Conservation (phyloP, 2,797 vertebrate genomes). For the Tragelaphus eurycerus region DNA sequence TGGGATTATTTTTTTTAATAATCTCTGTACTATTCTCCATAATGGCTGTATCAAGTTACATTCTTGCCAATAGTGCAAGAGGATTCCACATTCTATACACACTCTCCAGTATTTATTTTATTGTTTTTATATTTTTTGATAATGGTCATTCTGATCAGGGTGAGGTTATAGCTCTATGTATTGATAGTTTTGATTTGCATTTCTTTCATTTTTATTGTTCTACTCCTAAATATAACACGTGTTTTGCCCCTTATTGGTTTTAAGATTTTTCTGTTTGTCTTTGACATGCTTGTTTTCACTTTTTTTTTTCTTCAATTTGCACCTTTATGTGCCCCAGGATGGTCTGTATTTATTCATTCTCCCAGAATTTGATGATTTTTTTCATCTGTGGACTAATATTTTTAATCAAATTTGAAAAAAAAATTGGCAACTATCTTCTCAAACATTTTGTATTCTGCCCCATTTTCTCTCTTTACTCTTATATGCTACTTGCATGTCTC, state of each 20-base stretch:
- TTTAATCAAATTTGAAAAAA: not conserved
- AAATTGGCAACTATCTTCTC: not conserved
- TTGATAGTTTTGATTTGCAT: not conserved
- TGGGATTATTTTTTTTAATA: not conserved
- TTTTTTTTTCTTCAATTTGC: not conserved
- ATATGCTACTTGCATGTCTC: not conserved
- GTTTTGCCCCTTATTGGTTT: not conserved
- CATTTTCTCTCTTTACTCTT: not conserved
- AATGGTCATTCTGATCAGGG: not conserved
- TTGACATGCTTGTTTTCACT: not conserved
- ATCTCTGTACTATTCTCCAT: not conserved
- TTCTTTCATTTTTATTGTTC: not conserved
- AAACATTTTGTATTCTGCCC: not conserved
- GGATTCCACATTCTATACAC: not conserved
- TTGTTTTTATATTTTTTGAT: not conserved
- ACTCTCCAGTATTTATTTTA: not conserved
- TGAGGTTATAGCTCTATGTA: not conserved
- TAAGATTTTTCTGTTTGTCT: not conserved
- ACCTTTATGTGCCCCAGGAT: not conserved
- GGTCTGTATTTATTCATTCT: not conserved
- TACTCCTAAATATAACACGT: not conserved
- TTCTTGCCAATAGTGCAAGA: not conserved
- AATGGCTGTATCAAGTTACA: not conserved
- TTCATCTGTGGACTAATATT: not conserved
- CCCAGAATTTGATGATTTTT: not conserved